These are phyloP conservation scores for Orthonevra nobilis DNA, from an alignment of 2,888 invertebrate species.

Conservation along the genomic window DNA sequence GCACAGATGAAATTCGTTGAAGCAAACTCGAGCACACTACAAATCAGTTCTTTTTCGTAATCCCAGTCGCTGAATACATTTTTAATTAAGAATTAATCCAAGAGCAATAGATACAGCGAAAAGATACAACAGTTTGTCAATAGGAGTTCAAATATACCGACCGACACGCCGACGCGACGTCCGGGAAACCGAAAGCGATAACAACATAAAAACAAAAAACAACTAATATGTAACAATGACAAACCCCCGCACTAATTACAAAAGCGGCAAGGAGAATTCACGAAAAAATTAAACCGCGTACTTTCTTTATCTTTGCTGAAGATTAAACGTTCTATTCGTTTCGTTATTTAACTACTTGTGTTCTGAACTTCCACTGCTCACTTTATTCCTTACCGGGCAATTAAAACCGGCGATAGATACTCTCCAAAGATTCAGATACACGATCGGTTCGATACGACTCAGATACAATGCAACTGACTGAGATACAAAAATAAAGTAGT, in stretches of 20 bases:
- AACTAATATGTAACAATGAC: too few relatives aligned
- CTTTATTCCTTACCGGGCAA: conserved; percentile 57
- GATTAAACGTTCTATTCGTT: conserved; percentile 40
- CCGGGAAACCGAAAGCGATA: background rate
- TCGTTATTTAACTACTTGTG: background rate
- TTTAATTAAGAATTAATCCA: conserved; percentile 63
- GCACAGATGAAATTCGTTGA: conserved; percentile 13
- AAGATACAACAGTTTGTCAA: too few relatives aligned
- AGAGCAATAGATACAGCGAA: conserved; percentile 11
- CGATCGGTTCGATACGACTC: conserved; percentile 4
- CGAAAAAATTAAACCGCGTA: background rate
- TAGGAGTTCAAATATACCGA: too few relatives aligned
- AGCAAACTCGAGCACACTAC: conserved; percentile 5
- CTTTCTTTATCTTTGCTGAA: conserved; percentile 41
- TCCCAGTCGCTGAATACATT: conserved; percentile 24
- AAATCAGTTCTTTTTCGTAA: conserved; percentile 17
- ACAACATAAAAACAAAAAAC: background rate
- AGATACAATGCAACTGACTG: background rate
- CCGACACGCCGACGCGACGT: background rate
- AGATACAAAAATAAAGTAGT: conserved; percentile 22
- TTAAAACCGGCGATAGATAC: conserved; percentile 47
- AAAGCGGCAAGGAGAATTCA: background rate
- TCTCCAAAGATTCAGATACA: conserved; percentile 27
- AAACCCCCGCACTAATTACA: conserved; percentile 26
- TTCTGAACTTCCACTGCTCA: conserved; percentile 22